A percentile compares a stretch with the other conserved stretches of the same genome.
These are phyloP conservation scores for Spodoptera picta DNA, from an alignment of 2,888 invertebrate genomes.

Conservation along the genomic window DNA sequence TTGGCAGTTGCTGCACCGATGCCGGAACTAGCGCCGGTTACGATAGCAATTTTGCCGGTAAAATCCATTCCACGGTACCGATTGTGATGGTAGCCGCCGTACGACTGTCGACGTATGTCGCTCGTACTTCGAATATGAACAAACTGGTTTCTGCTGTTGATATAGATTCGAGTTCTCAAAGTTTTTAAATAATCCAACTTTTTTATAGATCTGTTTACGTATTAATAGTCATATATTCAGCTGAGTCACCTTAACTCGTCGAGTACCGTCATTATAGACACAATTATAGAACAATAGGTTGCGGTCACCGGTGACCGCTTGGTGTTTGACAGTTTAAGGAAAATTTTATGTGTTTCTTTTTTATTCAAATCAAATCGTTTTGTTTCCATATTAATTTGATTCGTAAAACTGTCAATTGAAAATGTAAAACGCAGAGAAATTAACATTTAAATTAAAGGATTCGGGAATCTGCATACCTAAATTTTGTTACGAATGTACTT, in stretches of 20 bases:
- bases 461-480: conserved; percentile 31
- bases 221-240: not conserved
- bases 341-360: conserved; percentile 4
- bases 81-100: conserved; percentile 28
- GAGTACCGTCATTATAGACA: too few relatives aligned
- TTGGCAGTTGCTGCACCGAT: conserved; percentile 76
- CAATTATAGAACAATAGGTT: too few relatives aligned
- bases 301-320: too few relatives aligned
- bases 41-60: conserved; percentile 70
- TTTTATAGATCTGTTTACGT: conserved; percentile 7
- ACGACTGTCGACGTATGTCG: conserved; percentile 37
- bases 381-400: conserved; percentile 20
- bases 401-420: conserved; percentile 15
- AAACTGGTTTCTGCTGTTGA: conserved; percentile 52
- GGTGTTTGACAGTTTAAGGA: not conserved
- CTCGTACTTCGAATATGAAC: conserved; percentile 28
- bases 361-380: conserved; percentile 12
- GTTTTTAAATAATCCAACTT: conserved; percentile 27
- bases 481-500: conserved; percentile 20
- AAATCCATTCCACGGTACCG: conserved; percentile 65
- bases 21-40: conserved; percentile 77
- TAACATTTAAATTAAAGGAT: conserved; percentile 36
- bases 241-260: not conserved
- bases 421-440: conserved; percentile 30
- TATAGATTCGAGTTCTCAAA: conserved; percentile 48